phyloP scores from a whole-genome alignment of 2,797 vertebrate genomes.

The Ciconia nigra region DNA sequence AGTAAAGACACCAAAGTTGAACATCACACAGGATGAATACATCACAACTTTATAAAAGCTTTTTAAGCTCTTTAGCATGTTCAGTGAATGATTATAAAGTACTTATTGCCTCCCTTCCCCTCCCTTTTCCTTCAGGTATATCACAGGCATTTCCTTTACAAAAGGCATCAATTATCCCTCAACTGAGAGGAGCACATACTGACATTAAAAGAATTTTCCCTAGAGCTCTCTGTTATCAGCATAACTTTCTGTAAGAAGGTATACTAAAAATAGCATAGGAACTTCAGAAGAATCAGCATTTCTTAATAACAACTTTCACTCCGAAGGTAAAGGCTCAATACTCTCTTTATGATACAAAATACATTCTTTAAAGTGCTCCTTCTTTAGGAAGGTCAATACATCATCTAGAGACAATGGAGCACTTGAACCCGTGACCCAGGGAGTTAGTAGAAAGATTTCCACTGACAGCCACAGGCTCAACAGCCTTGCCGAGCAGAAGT shows the following conservation, averaged over 20 bases:
- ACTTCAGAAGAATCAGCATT: neutral
- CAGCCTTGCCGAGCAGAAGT: neutral
- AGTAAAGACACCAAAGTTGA: neutral
- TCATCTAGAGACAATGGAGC: slow-evolving; percentile 14
- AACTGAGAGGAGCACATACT: neutral
- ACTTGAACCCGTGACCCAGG: slow-evolving; percentile 43
- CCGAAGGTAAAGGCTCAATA: slow-evolving; percentile 28
- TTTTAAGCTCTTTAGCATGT: slow-evolving; percentile 1
- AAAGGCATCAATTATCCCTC: slow-evolving; percentile 63
- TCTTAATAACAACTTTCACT: slow-evolving; percentile 13
- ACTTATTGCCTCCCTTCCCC: neutral
- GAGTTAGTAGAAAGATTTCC: neutral
- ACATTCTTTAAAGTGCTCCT: neutral
- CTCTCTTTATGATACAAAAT: slow-evolving; percentile 41
- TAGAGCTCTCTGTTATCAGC: neutral
- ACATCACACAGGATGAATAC: slow-evolving; percentile 51
- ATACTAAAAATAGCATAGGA: neutral
- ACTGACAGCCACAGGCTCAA: neutral
- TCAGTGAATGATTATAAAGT: neutral
- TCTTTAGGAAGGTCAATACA: neutral
- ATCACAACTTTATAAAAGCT: slow-evolving; percentile 58
- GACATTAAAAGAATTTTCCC: neutral
- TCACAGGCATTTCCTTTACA: slow-evolving; percentile 58
- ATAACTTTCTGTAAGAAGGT: neutral
- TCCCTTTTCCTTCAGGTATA: neutral